Evolutionary conservation across 2,888 invertebrate genomes (phyloP).

Genomic region (Pomacea canaliculata): DNA sequence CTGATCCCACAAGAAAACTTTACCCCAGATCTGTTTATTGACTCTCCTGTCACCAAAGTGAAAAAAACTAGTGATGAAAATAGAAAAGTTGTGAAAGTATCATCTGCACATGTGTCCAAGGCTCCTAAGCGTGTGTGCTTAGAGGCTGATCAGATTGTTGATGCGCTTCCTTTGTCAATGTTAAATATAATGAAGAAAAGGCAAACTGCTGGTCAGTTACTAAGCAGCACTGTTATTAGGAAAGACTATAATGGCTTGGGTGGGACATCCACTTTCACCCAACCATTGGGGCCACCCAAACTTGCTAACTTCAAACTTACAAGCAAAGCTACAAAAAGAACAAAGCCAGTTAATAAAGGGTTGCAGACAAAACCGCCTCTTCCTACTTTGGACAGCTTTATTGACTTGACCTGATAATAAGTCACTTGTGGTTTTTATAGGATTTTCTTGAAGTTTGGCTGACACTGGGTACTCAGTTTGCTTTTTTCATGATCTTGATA

Average conservation of each 20-base stretch:
- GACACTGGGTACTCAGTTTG: no score
- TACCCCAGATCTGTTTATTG: slow-evolving; percentile 34
- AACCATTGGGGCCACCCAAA: slow-evolving; percentile 39
- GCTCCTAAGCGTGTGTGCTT: slow-evolving; percentile 36
- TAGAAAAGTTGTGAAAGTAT: slow-evolving; percentile 47
- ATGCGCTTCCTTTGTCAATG: slow-evolving; percentile 28
- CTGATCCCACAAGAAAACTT: background rate
- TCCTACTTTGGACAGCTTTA: slow-evolving; percentile 44
- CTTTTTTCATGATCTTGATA: no score
- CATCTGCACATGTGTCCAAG: slow-evolving; percentile 36
- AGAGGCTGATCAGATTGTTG: slow-evolving; percentile 29
- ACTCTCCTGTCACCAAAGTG: slow-evolving; percentile 30
- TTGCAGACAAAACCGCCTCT: slow-evolving; percentile 33
- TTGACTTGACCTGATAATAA: slow-evolving; percentile 23
- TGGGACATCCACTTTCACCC: slow-evolving; percentile 52
- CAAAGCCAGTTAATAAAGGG: background rate
- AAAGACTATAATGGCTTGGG: slow-evolving; percentile 60
- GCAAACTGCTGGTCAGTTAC: slow-evolving; percentile 19
- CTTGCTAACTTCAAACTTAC: background rate
- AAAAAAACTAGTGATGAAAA: slow-evolving; percentile 38
- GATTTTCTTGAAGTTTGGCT: no score
- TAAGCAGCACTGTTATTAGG: slow-evolving; percentile 37
- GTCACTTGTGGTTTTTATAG: background rate
- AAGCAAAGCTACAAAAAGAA: background rate
- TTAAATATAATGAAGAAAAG: slow-evolving; percentile 58